phyloP scores from a whole-genome alignment of 2,888 invertebrate species.

The Epistrophe eligans region DNA sequence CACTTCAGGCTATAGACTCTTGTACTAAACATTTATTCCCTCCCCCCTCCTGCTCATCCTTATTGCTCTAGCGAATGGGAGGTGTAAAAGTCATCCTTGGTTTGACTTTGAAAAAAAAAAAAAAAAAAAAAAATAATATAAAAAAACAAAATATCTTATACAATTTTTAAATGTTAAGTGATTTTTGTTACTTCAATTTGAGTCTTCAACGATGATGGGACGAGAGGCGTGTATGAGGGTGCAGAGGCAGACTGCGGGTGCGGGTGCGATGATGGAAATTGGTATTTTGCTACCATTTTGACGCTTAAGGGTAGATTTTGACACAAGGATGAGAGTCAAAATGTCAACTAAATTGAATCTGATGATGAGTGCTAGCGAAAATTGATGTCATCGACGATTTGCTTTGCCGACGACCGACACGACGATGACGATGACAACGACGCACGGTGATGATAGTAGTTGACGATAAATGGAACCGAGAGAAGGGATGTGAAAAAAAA shows the following conservation, averaged over 20 bases:
- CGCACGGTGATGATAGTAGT: background rate
- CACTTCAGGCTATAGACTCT: conserved; percentile 62
- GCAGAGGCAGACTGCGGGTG: background rate
- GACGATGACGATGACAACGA: background rate
- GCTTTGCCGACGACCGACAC: conserved; percentile 3
- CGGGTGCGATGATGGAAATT: conserved; percentile 66
- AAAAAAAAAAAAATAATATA: no score
- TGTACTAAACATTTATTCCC: conserved; percentile 13
- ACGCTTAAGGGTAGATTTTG: conserved; percentile 57
- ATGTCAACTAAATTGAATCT: conserved; percentile 76
- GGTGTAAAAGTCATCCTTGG: conserved; percentile 60
- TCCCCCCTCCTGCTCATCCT: background rate
- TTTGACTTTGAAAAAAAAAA: conserved; percentile 20
- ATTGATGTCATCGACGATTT: conserved; percentile 74
- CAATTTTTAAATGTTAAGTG: conserved; percentile 73
- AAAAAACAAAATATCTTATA: no score
- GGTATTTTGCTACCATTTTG: conserved; percentile 73
- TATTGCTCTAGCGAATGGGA: background rate
- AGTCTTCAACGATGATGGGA: conserved; percentile 20
- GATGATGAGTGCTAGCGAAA: conserved; percentile 75
- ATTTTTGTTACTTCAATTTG: conserved; percentile 75
- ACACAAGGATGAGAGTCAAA: conserved; percentile 62
- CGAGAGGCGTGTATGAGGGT: background rate
- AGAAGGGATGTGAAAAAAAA: conserved; percentile 12
- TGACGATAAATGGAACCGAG: conserved; percentile 15